Evolutionary conservation across 2,113 vertebrate species (phyloP), one percentile per base, ranked within the genome.

Genomic region (Sitta europaea): DNA sequence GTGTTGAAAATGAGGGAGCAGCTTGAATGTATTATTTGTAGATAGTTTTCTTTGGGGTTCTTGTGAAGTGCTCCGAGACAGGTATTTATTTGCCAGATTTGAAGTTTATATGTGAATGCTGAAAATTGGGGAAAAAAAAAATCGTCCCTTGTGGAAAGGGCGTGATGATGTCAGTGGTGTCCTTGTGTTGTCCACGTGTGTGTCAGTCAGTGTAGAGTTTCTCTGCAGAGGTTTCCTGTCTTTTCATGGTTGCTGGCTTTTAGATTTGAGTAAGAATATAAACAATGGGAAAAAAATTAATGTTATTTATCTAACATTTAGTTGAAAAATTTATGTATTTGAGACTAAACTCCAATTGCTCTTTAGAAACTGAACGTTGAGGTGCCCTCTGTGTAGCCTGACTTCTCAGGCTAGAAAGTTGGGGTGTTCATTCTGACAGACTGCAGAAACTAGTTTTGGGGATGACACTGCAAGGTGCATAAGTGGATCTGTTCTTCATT

Each of bases 61-160:
- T 91, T 83, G n/a, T 70, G 79, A 93, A 96, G 72, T 3, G 4
- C 47, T 86, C n/a, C 4, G 9, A 48, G 47, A 62, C 50, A 24
- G 36, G 55, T 93, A 90, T 95, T 95, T 95, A 86, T 95, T 93
- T 94, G 61, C 86, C 61, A 68, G 70, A 33, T 86, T 91, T 83
- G 63, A 80, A 83, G n/a, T 84, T 83, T 51, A 11, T 88, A 31
- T 88, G 71, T 88, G 58, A 83, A 76, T 82, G 67, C 42, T 94
- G 87, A 93, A 88, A 88, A 77, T 4, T n/a, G n/a, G n/a, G 68
- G 8, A 36, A 58, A 45, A 70, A 58, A 43, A 68, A 51, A 78
- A n/a, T 11, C 50, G 53, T 87, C 35, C 50, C 50, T 68, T 4
- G 0, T 70, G 27, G 66, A 83, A 86, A 80, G 47, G 36, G 92